These are phyloP conservation scores for Microcebus murinus DNA, from an alignment of 2,113 vertebrate genomes.

Conservation along the genomic window DNA sequence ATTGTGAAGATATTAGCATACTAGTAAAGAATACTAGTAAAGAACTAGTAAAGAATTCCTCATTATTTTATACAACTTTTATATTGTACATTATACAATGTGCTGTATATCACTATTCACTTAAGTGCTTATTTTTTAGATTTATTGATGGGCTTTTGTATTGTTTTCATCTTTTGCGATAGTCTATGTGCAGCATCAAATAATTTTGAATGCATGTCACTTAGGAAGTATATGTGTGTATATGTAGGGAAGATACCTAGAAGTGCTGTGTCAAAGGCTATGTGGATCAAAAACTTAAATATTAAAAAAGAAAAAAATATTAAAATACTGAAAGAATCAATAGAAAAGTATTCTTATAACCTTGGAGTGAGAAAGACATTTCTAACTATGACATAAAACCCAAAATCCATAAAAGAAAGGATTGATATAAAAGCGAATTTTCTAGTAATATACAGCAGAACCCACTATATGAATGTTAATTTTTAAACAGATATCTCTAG, in stretches of 20 bases:
- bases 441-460: neutral
- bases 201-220: neutral
- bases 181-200: neutral
- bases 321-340: slow-evolving; percentile 6
- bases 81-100: neutral
- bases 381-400: neutral
- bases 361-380: neutral
- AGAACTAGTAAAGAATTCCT: neutral
- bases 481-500: neutral
- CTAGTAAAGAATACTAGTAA: neutral
- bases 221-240: neutral
- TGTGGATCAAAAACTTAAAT: neutral
- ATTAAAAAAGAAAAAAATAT: neutral
- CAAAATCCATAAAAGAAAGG: neutral
- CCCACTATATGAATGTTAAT: neutral
- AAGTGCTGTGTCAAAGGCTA: neutral
- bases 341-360: neutral
- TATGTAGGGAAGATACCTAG: neutral
- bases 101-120: neutral
- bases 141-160: neutral
- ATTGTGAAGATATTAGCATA: neutral
- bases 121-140: neutral
- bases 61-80: neutral
- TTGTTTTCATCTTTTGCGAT: neutral
- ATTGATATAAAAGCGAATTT: neutral